Percentiles rank a stretch among this genome's conserved stretches.
These are phyloP conservation scores for Hemiscyllium ocellatum DNA, from an alignment of 2,113 vertebrate species.

Conservation along the genomic window DNA sequence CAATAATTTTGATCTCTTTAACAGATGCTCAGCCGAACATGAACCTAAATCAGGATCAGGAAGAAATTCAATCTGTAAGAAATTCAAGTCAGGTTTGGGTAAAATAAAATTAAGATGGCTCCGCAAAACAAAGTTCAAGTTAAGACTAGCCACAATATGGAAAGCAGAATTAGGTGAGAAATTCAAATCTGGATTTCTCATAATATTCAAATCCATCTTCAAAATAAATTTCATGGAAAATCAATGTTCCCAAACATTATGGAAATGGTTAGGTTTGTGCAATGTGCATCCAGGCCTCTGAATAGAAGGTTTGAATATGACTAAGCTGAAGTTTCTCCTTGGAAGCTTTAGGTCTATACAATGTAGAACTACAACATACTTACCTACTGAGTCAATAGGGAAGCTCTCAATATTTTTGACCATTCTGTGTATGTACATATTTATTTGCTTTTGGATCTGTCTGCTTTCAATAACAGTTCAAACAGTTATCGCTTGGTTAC, in stretches of 20 bases:
- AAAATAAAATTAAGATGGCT: neutral
- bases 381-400: neutral
- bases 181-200: neutral
- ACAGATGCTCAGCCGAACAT: neutral
- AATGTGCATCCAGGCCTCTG: neutral
- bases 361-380: neutral
- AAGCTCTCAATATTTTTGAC: neutral
- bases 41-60: neutral
- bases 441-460: neutral
- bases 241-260: neutral
- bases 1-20: neutral
- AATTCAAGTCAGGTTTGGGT: neutral
- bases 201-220: neutral
- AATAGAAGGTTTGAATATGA: neutral
- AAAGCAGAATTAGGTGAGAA: neutral
- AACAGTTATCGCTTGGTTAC: neutral
- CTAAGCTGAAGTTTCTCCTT: neutral
- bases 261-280: neutral
- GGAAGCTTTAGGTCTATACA: neutral
- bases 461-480: neutral
- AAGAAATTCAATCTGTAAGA: neutral
- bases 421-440: neutral
- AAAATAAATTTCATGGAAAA: neutral
- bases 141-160: neutral
- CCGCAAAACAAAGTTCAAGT: neutral